These are phyloP conservation scores for Sebastes cheni DNA, from an alignment of 2,797 vertebrate species.

Conservation along the genomic window DNA sequence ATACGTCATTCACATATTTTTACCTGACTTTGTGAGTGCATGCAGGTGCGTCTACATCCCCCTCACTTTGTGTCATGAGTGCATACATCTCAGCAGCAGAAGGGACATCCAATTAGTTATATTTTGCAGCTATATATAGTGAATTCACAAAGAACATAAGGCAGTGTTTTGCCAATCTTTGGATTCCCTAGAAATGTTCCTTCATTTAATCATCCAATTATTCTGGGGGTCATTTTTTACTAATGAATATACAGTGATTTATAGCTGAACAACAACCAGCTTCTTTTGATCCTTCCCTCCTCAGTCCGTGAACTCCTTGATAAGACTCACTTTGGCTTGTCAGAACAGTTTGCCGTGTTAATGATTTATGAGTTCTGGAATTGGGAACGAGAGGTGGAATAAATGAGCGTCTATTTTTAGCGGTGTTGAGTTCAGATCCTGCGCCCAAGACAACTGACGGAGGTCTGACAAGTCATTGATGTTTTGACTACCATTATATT, in stretches of 20 bases:
- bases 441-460: neutral
- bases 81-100: neutral
- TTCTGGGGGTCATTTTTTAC: neutral
- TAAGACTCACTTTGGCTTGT: slow-evolving; percentile 7
- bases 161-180: neutral
- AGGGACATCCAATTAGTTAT: neutral
- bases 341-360: slow-evolving; percentile 7
- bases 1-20: neutral
- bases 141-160: neutral
- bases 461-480: neutral
- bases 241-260: neutral
- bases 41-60: neutral
- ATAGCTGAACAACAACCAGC: neutral
- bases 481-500: neutral
- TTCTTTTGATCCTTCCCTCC: neutral
- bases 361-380: slow-evolving; percentile 31
- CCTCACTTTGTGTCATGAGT: neutral
- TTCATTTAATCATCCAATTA: neutral
- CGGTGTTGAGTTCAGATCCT: neutral
- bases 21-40: neutral
- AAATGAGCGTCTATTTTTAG: slow-evolving; percentile 14
- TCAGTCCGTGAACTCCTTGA: neutral
- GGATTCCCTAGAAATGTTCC: neutral
- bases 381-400: neutral
- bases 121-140: neutral